Base-by-base conservation (phyloP, 1,140 invertebrate genomes). In the Rhagoletis zephyria region DNA sequence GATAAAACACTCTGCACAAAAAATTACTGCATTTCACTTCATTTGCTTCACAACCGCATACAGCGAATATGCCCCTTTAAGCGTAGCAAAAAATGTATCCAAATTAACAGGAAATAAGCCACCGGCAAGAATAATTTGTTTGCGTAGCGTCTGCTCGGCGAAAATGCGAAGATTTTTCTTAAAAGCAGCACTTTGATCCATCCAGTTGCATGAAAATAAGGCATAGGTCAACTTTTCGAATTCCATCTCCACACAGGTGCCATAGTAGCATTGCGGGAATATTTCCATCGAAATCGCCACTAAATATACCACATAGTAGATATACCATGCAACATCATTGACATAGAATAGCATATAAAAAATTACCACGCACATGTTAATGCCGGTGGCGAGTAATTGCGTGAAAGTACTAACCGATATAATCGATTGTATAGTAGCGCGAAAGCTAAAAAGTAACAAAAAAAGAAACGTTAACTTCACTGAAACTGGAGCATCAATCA, bases 131-230 rank as follows among this genome's bases (percentile, higher is more conserved):
- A 87, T 19, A 48, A 60, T 14, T 45, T 59, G 19, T 10, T 16
- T 30, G 9, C 48, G 45, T 9, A 45, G 30, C 3, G 87, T 10
- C 5, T 40, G 45, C 19, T 87, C 87, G 16, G 65, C 40, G 60
- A 87, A 87, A 5, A 87, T 85, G 14, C 30, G 56, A 16, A 87
- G 19, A 85, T 87, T 51, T 81, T 85, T 63, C n/a, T 64, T 61
- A 70, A 85, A 87, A n/a, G 42, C 14, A 16, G 30, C 12, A 30
- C 30, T 30, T 30, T 30, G 30, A 30, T 30, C 30, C 30, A 30
- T 30, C 30, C 30, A 30, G 30, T 30, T 30, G 30, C 30, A 30
- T 30, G 30, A 30, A 30, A 30, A 30, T 30, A 30, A 30, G 30
- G 30, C 30, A 30, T 30, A 30, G 30, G 30, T 30, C 30, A 30